A percentile compares a stretch with the other conserved stretches of the same genome.
Conservation (phyloP, 37 sponge, comb jelly and placozoan species). For the Oopsacas minuta region DNA sequence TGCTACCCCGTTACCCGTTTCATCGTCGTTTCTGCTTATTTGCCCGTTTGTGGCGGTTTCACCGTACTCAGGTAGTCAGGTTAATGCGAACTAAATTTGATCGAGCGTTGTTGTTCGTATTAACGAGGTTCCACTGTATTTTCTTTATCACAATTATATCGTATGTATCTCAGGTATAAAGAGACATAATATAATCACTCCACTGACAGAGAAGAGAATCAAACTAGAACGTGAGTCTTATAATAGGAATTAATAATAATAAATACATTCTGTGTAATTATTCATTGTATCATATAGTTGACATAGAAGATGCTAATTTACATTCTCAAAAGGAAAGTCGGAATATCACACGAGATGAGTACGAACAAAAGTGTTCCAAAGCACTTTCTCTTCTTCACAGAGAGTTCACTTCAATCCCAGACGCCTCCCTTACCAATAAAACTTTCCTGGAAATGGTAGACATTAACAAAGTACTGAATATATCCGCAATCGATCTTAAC, state of each 20-base stretch:
- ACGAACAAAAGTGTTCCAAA: not conserved
- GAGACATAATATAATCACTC: not conserved
- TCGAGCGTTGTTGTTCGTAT: not conserved
- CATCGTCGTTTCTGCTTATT: too few relatives aligned
- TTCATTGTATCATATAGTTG: not conserved
- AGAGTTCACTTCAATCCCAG: not conserved
- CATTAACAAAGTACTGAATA: not conserved
- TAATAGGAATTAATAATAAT: too few relatives aligned
- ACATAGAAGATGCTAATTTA: not conserved
- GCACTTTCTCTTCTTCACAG: not conserved
- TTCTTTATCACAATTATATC: not conserved
- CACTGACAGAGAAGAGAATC: not conserved
- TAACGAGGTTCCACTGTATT: not conserved
- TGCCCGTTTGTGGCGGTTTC: too few relatives aligned
- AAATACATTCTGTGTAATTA: too few relatives aligned
- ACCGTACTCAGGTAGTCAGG: too few relatives aligned
- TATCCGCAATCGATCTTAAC: not conserved
- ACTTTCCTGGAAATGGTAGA: not conserved
- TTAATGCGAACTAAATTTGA: too few relatives aligned
- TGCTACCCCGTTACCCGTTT: too few relatives aligned
- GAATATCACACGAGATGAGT: not conserved
- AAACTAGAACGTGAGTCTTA: not conserved
- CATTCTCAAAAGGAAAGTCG: not conserved
- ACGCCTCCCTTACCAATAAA: not conserved
- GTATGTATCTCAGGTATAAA: not conserved